phyloP scores from a whole-genome alignment of 2,888 invertebrate genomes.

The Hydropsyche betteni region DNA sequence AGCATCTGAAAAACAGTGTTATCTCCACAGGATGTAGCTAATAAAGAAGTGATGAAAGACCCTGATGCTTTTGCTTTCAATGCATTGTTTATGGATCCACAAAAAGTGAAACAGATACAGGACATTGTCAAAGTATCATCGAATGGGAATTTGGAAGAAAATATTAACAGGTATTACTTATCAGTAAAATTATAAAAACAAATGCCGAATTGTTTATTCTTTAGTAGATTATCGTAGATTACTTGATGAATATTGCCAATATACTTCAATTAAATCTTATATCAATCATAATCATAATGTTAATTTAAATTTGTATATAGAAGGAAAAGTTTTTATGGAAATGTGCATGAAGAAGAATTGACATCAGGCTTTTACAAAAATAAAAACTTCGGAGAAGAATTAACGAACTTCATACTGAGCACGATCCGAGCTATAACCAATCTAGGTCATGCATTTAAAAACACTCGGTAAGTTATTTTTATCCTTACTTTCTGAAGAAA shows the following conservation, averaged over 20 bases:
- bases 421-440: constrained; percentile 67
- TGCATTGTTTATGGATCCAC: constrained; percentile 65
- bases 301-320: neutral
- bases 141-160: constrained; percentile 13
- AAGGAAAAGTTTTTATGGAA: constrained; percentile 2
- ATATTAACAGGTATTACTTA: neutral
- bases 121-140: constrained; percentile 55
- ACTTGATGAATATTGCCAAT: too few species aligned
- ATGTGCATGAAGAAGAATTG: constrained; percentile 43
- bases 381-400: constrained; percentile 61
- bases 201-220: too few species aligned
- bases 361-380: constrained; percentile 58
- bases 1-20: neutral
- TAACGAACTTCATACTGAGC: constrained; percentile 65
- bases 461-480: constrained; percentile 58
- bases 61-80: constrained; percentile 68
- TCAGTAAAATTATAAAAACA: neutral
- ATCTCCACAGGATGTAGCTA: constrained; percentile 57
- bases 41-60: constrained; percentile 63
- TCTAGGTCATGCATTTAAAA: constrained; percentile 67
- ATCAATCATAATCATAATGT: too few species aligned
- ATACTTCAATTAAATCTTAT: too few species aligned
- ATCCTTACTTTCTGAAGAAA: neutral
- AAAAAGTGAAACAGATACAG: constrained; percentile 60
- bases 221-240: too few species aligned